phyloP scores from a whole-genome alignment of 1,140 invertebrate genomes.

The Orussus abietinus region DNA sequence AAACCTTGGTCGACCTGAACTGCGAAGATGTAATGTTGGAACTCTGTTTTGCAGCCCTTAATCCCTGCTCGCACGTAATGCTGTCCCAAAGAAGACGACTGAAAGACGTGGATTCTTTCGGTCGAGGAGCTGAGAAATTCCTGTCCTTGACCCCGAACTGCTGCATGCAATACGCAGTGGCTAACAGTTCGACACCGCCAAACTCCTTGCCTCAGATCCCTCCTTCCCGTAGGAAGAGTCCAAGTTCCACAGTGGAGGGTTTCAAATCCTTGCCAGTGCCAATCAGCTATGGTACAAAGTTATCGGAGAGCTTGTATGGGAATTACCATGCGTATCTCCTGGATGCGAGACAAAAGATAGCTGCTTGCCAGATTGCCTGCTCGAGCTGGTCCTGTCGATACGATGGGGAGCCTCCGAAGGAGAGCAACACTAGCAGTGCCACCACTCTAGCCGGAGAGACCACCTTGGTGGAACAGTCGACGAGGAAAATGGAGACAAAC shows the following conservation, averaged over 20 bases:
- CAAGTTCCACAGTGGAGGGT: constrained; percentile 15
- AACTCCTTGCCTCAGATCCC: constrained; percentile 44
- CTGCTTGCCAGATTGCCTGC: constrained; percentile 69
- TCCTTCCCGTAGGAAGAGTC: constrained; percentile 32
- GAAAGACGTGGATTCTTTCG: constrained; percentile 74
- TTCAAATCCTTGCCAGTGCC: constrained; percentile 35
- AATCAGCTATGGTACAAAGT: constrained; percentile 53
- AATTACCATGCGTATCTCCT: constrained; percentile 81
- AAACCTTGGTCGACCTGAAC: constrained; percentile 86
- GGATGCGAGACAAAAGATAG: constrained; percentile 75
- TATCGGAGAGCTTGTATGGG: constrained; percentile 62
- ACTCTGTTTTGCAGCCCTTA: constrained; percentile 80
- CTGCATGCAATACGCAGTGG: constrained; percentile 36
- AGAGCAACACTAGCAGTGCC: constrained; percentile 24
- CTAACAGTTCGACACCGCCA: constrained; percentile 17
- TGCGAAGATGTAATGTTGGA: constrained; percentile 98
- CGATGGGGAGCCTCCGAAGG: constrained; percentile 55
- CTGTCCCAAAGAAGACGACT: constrained; percentile 74
- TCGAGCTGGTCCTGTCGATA: constrained; percentile 73
- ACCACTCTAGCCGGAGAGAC: constrained; percentile 20
- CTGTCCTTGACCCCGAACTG: constrained; percentile 72
- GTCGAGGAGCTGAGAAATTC: constrained; percentile 79
- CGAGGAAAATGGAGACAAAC: constrained; percentile 8
- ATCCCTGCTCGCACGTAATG: constrained; percentile 88
- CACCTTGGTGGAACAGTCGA: background rate